Conservation (phyloP, 2,888 invertebrate genomes). For the Chrysolina americana region DNA sequence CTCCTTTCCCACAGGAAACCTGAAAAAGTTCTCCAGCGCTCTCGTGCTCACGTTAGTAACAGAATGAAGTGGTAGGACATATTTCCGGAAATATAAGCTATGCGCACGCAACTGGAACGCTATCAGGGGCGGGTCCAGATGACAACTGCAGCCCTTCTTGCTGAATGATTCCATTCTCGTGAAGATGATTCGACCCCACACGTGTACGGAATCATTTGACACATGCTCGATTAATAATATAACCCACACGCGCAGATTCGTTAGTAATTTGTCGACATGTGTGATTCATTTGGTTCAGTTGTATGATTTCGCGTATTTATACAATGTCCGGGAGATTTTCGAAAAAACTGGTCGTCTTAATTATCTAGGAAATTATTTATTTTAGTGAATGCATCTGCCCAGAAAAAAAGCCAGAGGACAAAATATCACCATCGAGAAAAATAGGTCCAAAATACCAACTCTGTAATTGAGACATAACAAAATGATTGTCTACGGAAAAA, state of each 20-base stretch:
- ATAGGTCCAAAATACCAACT: too few species aligned
- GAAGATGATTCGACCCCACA: not conserved
- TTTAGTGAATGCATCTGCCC: too few species aligned
- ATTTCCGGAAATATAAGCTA: constrained; percentile 3
- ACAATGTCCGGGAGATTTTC: too few species aligned
- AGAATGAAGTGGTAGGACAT: constrained; percentile 2
- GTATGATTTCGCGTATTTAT: not conserved
- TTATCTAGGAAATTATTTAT: too few species aligned
- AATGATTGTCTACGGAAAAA: too few species aligned
- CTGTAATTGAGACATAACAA: too few species aligned
- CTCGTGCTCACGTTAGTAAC: not conserved
- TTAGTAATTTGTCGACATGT: constrained; percentile 7
- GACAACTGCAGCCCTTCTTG: not conserved
- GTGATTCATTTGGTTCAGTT: not conserved
- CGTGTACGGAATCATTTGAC: not conserved
- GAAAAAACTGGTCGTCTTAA: too few species aligned
- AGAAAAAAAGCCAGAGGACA: too few species aligned
- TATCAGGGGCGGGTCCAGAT: constrained; percentile 14
- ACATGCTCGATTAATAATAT: not conserved
- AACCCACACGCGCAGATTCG: not conserved
- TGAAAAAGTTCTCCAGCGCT: constrained; percentile 9
- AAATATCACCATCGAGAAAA: too few species aligned
- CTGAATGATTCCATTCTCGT: constrained; percentile 1
- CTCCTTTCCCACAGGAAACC: constrained; percentile 6
- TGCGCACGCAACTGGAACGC: constrained; percentile 3